A percentile compares a stretch with the other conserved stretches of the same genome.
phyloP scores from a whole-genome alignment of 2,797 vertebrate species.

The Silurus lanzhouensis region DNA sequence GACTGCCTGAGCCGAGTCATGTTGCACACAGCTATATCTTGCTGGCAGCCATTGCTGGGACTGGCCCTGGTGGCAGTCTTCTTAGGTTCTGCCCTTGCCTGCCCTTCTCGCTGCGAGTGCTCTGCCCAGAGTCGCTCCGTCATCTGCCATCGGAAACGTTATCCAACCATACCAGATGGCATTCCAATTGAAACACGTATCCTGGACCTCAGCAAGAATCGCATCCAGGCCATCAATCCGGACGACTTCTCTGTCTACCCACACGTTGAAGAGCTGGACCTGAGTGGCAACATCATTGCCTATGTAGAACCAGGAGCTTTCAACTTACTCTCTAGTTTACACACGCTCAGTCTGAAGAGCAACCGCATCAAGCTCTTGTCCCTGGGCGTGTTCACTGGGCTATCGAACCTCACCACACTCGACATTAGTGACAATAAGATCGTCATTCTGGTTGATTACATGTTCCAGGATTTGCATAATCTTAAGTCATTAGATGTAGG shows the following conservation, averaged over 20 bases:
- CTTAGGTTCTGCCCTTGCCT: constrained; percentile 83
- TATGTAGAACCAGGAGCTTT: constrained; percentile 97
- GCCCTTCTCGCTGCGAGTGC: constrained; percentile 96
- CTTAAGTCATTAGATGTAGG: constrained; percentile 93
- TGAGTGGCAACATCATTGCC: constrained; percentile 95
- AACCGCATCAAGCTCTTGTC: constrained; percentile 97
- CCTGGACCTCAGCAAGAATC: constrained; percentile 98
- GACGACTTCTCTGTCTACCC: constrained; percentile 92
- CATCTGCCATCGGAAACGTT: constrained; percentile 91
- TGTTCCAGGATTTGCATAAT: constrained; percentile 98
- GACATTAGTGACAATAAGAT: constrained; percentile 99
- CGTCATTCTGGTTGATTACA: constrained; percentile 96
- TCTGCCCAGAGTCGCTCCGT: constrained; percentile 96
- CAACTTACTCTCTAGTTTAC: constrained; percentile 90
- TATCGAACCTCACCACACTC: constrained; percentile 92
- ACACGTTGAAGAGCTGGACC: constrained; percentile 92
- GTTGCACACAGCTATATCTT: constrained; percentile 90
- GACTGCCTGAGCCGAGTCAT: constrained; percentile 93
- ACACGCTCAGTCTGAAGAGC: constrained; percentile 92
- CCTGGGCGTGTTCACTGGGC: constrained; percentile 90
- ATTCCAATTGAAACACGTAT: constrained; percentile 96
- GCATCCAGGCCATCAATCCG: constrained; percentile 89
- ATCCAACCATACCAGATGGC: constrained; percentile 90
- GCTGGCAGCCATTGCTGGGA: constrained; percentile 93
- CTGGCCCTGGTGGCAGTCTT: constrained; percentile 89